Conservation (phyloP, 2,888 invertebrate genomes). For the Lypha dubia region DNA sequence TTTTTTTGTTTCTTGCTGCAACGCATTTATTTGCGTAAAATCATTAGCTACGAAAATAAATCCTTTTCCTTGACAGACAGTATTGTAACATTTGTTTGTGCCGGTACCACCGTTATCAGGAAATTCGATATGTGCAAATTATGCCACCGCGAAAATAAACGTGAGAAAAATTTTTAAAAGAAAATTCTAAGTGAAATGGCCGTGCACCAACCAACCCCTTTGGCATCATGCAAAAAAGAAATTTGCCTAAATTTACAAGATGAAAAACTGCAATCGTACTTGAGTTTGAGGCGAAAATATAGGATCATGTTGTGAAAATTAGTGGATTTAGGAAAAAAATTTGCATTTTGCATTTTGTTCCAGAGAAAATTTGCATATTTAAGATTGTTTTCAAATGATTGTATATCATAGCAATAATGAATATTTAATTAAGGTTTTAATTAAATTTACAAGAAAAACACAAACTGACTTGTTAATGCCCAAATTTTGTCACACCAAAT, state of each 20-base stretch:
- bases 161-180: conserved; percentile 66
- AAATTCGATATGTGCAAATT: conserved; percentile 71
- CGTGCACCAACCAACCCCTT: conserved; percentile 11
- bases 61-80: conserved; percentile 71
- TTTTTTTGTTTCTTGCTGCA: not conserved
- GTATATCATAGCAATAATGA: conserved; percentile 64
- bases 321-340: conserved; percentile 46
- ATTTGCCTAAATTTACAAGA: conserved; percentile 46
- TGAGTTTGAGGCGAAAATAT: conserved; percentile 28
- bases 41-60: conserved; percentile 74
- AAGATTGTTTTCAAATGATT: conserved; percentile 68
- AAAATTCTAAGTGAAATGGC: not conserved
- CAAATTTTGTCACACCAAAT: conserved; percentile 55
- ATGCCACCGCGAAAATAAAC: conserved; percentile 64
- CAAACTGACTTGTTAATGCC: conserved; percentile 36
- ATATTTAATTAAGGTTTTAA: conserved; percentile 71
- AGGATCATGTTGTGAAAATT: conserved; percentile 59
- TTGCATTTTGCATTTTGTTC: not conserved
- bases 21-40: conserved; percentile 67
- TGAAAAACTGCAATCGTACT: conserved; percentile 31
- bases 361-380: conserved; percentile 67
- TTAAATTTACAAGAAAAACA: conserved; percentile 58
- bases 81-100: conserved; percentile 54
- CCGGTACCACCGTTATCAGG: conserved; percentile 46
- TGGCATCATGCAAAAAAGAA: not conserved